phyloP scores from a whole-genome alignment of 64 coral and sea anemone species.

The Pachyseris speciosa region DNA sequence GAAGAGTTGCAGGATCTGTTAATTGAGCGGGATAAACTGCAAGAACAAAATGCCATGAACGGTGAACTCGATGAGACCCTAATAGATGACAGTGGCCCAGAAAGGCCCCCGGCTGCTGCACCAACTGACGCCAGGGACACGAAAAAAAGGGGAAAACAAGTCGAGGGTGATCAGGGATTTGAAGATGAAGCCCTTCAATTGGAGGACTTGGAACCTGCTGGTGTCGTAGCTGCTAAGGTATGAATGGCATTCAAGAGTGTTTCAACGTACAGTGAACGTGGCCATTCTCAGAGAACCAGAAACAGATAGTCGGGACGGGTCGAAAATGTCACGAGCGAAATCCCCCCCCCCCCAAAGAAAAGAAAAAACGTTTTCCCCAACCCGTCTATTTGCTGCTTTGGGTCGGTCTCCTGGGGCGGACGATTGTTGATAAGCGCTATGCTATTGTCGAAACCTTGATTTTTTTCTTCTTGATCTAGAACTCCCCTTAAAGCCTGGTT shows the following conservation, averaged over 20 bases:
- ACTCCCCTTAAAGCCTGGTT: too few species aligned
- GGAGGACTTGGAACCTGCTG: slow-evolving; percentile 64
- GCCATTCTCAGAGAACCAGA: too few species aligned
- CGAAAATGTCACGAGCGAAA: too few species aligned
- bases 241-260: not conserved
- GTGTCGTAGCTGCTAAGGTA: slow-evolving; percentile 56
- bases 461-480: too few species aligned
- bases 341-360: too few species aligned
- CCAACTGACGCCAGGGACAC: not conserved
- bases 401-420: too few species aligned
- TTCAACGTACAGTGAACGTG: too few species aligned
- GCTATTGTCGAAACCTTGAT: too few species aligned
- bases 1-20: slow-evolving; percentile 19
- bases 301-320: too few species aligned
- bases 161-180: not conserved
- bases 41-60: not conserved
- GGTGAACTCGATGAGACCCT: slow-evolving; percentile 39
- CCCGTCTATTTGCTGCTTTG: too few species aligned
- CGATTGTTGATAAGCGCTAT: too few species aligned
- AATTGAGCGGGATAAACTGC: slow-evolving; percentile 16
- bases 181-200: slow-evolving; percentile 43
- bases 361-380: too few species aligned
- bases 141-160: slow-evolving; percentile 8
- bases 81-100: slow-evolving; percentile 12
- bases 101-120: not conserved